Evolutionary conservation across 2,113 vertebrate genomes (phyloP).

Genomic region (Oryzias melastigma): DNA sequence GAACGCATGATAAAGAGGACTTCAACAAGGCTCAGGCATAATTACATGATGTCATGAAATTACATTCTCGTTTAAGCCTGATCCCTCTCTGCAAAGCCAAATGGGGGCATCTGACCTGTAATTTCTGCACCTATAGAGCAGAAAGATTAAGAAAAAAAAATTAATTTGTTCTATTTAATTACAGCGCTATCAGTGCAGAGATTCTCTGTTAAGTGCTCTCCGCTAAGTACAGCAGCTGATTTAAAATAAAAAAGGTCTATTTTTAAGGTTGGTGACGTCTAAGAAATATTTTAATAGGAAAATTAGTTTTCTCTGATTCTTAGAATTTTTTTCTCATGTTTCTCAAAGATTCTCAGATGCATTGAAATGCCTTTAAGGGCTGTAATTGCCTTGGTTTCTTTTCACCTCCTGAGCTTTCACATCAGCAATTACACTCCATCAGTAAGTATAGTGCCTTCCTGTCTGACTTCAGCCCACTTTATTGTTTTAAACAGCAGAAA

Average conservation of each 20-base stretch:
- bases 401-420: too few species aligned
- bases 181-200: neutral
- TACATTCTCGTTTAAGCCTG: slow-evolving; percentile 33
- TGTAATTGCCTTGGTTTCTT: too few species aligned
- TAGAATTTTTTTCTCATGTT: neutral
- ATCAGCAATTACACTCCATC: neutral
- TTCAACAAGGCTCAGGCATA: slow-evolving; percentile 33
- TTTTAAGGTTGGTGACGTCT: neutral
- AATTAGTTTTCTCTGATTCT: neutral
- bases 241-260: slow-evolving; percentile 6
- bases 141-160: slow-evolving; percentile 16
- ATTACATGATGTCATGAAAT: slow-evolving; percentile 50
- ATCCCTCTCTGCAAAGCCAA: slow-evolving; percentile 1
- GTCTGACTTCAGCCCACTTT: slow-evolving; percentile 16
- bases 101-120: slow-evolving; percentile 15
- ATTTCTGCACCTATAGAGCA: slow-evolving; percentile 17
- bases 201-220: slow-evolving; percentile 6
- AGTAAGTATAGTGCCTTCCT: neutral
- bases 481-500: slow-evolving; percentile 1
- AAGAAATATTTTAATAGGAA: neutral
- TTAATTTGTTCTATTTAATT: slow-evolving; percentile 30
- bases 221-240: slow-evolving; percentile 5
- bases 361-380: too few species aligned
- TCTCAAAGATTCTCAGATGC: neutral
- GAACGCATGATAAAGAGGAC: slow-evolving; percentile 36